Evolutionary conservation across 2,113 vertebrate species (phyloP), one percentile per base, ranked within the genome.

Genomic region (Corythoichthys haematopterus): DNA sequence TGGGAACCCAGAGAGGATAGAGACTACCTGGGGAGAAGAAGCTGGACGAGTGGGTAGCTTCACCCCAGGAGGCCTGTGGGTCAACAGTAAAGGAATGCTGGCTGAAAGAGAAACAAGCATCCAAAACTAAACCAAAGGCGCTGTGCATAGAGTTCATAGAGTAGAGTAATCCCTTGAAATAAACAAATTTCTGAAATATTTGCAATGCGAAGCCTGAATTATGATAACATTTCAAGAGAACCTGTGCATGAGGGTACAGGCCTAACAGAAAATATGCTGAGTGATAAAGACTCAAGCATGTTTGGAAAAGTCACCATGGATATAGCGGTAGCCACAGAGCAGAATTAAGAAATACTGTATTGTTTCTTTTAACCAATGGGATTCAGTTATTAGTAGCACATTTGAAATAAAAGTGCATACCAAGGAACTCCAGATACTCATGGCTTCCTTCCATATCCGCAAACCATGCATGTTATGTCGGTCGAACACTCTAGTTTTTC

Each of bases 141-240:
- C 50, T 63, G 16, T 46, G 38, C 8, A 33, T 53, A 37, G 38
- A 50, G 56, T 35, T 70, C 7, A 7, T 10, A 66, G 37, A 65
- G 69, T 10, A 66, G 37, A 65, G 69, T 79, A 84, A 89, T 85
- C 76, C 80, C 66, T 71, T 71, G 74, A 80, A 87, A 87, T 82
- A 70, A 80, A 81, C 64, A 62, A 83, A 87, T 78, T 77, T 89
- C 79, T 71, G 76, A 88, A 89, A 89, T 78, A 72, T 72, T 70
- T 82, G 84, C 85, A 78, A 76, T 66, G 77, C 78, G 79, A 90
- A 80, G 87, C 81, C 83, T 77, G 87, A 87, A 90, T 79, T 82
- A 68, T 76, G 74, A 78, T 76, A 80, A 91, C 91, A 88, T 91
- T 92, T 91, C 87, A 90, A 86, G 87, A 85, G 84, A 77, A 81